Evolutionary conservation across 2,113 vertebrate species (phyloP), one percentile per base, ranked within the genome.

Genomic region (Hippopotamus amphibius): DNA sequence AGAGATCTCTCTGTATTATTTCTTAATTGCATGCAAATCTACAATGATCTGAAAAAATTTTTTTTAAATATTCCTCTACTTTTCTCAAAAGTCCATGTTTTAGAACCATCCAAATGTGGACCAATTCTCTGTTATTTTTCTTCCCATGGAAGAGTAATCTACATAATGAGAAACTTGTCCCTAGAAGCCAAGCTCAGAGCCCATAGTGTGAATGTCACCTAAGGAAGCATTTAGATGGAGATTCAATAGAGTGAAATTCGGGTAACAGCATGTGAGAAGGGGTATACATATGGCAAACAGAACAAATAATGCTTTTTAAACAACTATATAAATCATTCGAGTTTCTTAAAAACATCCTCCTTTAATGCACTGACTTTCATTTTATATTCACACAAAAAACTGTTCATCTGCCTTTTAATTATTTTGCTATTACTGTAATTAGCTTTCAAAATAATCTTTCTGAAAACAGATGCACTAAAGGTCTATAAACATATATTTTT

Each of bases 321-420:
- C 5, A 96, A 83, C 5, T 43, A 0, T 69, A 82, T 48, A 85
- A 71, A 65, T 48, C 26, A 89, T 46, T 19, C 33, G 5, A 68
- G 17, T 85, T 72, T 89, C 63, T 81, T 89, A 59, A 86, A 90
- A 93, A 81, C 11, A 85, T 59, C 7, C 5, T 68, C 2, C 50
- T 68, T 80, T 90, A 90, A 92, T 88, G 14, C 17, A 97, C 3
- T 76, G 43, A 43, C 3, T 92, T 72, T 74, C 46, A 71, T 12
- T 95, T 88, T 41, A 87, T 83, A 87, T 14, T 83, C 41, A 79
- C 11, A 95, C 83, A 43, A 83, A 81, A 95, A 92, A 88, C 3
- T 33, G 13, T 30, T 92, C 28, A 48, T n/a, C 16, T 91, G 41
- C 9, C 24, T 77, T 81, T 87, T 92, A 61, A 53, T 63, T 43